These are phyloP conservation scores for Brachionus rotundiformis DNA, from an alignment of 1,140 invertebrate species.

Conservation along the genomic window DNA sequence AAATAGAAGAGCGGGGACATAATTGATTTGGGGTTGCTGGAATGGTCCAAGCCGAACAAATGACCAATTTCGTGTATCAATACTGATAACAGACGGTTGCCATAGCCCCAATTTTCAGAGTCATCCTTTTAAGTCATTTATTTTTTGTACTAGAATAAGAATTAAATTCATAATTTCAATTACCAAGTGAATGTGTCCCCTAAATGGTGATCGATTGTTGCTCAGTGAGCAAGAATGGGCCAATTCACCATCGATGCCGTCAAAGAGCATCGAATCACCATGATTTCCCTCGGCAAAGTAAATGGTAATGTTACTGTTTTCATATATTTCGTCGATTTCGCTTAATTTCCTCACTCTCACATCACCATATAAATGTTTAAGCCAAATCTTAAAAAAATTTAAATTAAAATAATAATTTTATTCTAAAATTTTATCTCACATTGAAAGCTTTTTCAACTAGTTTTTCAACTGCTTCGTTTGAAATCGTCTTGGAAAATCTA, in stretches of 20 bases:
- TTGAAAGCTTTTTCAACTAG: slow-evolving; percentile 45
- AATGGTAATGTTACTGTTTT: slow-evolving; percentile 48
- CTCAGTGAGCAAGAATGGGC: slow-evolving; percentile 49
- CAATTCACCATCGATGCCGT: slow-evolving; percentile 51
- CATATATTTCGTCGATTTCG: slow-evolving; percentile 29
- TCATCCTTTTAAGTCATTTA: slow-evolving; percentile 18
- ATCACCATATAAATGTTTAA: slow-evolving; percentile 51
- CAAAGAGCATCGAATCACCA: slow-evolving; percentile 49
- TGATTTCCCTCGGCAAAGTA: slow-evolving; percentile 51
- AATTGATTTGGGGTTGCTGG: slow-evolving; percentile 47
- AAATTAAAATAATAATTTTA: background rate
- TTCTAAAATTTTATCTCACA: background rate
- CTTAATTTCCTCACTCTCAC: slow-evolving; percentile 32
- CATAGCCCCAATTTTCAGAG: slow-evolving; percentile 36
- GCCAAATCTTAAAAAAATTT: background rate
- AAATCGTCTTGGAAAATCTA: slow-evolving; percentile 29
- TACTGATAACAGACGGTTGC: slow-evolving; percentile 10
- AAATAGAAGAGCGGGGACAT: slow-evolving; percentile 49
- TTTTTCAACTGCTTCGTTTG: slow-evolving; percentile 35
- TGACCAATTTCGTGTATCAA: slow-evolving; percentile 48
- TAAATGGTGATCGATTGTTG: slow-evolving; percentile 43
- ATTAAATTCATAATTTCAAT: background rate
- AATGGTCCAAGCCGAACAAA: slow-evolving; percentile 49
- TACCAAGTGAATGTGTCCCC: slow-evolving; percentile 50
- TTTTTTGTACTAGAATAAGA: no score